Evolutionary conservation across 1,140 invertebrate species (phyloP), one percentile per base, ranked within the genome.

Genomic region (Diabrotica undecimpunctata): DNA sequence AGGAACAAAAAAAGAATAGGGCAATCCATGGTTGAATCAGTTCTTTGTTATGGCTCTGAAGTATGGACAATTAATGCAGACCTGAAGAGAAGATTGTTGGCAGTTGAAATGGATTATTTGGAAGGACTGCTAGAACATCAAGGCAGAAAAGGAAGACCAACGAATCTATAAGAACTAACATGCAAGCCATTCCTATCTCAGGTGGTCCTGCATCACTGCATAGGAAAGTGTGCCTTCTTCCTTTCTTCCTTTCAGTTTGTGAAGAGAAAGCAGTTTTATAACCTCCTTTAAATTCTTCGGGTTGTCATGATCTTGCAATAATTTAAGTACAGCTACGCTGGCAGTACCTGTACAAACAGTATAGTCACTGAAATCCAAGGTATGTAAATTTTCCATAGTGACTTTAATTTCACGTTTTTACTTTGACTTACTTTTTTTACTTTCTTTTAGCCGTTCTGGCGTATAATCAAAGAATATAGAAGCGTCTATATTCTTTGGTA

Each of bases 181-280:
- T n/a, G n/a, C n/a, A n/a, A n/a, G n/a, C 83, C 64, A 88, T 85
- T 61, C 81, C 85, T 13, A 94, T 75, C 11, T 90, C 86, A 39
- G 93, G 74, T 13, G 89, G 89, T 36, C 92, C 92, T 51, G 88
- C 84, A 81, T 88, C 87, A 60, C 93, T 92, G 82, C 88, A 90
- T 12, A 94, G 74, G 77, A 93, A 94, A 56, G 89, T 87, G 11
- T 87, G 80, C 65, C 83, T 76, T 54, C 71, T 73, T 55, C 73
- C 79, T n/a, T n/a, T n/a, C n/a, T n/a, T n/a, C n/a, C n/a, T 72
- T 80, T 84, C 13, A 85, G 76, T 52, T 80, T 72, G 6, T 75
- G 68, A n/a, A 85, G n/a, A 63, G 66, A 39, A 52, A 65, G 54
- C 61, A 70, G 53, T 52, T 68, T 64, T 68, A 67, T 64, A n/a